Evolutionary conservation across 1,140 invertebrate genomes (phyloP).

Genomic region (Eriocheir sinensis): DNA sequence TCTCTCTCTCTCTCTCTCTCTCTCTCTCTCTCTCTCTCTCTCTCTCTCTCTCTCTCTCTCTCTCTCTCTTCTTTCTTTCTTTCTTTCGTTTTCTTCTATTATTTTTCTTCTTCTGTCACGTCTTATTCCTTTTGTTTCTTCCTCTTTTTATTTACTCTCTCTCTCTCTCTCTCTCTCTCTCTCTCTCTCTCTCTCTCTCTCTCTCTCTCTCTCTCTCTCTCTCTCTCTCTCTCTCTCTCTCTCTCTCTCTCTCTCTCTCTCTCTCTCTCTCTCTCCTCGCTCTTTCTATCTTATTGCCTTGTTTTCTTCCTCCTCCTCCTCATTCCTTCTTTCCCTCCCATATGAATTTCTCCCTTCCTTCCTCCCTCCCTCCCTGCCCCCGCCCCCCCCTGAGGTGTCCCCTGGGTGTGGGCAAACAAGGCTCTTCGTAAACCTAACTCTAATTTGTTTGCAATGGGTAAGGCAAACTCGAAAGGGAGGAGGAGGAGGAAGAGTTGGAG

Average conservation of each 20-base stretch:
- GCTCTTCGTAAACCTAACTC: slow-evolving; percentile 22
- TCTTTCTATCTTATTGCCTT: too few relatives aligned
- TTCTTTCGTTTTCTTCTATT: too few relatives aligned
- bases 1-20: too few relatives aligned
- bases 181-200: slow-evolving; percentile 22
- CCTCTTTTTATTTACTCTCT: too few relatives aligned
- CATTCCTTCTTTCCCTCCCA: too few relatives aligned
- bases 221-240: slow-evolving; percentile 3
- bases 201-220: not conserved
- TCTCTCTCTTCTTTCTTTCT: too few relatives aligned
- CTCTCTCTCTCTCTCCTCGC: not conserved
- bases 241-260: slow-evolving; percentile 22
- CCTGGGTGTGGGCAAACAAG: not conserved
- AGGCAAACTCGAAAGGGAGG: not conserved
- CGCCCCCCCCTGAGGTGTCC: not conserved
- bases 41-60: too few relatives aligned
- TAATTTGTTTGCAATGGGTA: not conserved
- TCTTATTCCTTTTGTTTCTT: too few relatives aligned
- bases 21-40: too few relatives aligned
- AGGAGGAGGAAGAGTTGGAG: not conserved
- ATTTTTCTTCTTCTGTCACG: too few relatives aligned
- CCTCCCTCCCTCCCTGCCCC: not conserved
- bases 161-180: slow-evolving; percentile 10
- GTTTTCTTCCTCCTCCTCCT: not conserved
- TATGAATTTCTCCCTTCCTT: too few relatives aligned